These are phyloP conservation scores for Boulengerochromis microlepis DNA, from an alignment of 2,113 vertebrate species.

Conservation along the genomic window DNA sequence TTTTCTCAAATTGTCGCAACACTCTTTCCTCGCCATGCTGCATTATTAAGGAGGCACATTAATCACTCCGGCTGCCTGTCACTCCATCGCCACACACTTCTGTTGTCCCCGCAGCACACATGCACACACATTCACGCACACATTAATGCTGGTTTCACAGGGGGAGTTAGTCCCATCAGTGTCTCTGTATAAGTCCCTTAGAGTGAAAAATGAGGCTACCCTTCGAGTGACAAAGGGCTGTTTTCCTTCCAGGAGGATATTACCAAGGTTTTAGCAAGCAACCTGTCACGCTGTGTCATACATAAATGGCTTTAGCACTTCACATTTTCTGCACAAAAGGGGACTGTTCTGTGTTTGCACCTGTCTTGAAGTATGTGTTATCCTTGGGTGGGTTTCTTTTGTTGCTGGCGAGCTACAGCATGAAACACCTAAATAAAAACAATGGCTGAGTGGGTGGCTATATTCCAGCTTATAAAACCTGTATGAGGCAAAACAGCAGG, in stretches of 20 bases:
- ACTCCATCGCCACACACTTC: constrained; percentile 17
- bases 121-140: not conserved
- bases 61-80: constrained; percentile 45
- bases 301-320: constrained; percentile 36
- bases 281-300: constrained; percentile 22
- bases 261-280: constrained; percentile 18
- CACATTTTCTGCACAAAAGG: not conserved
- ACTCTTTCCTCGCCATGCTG: not conserved
- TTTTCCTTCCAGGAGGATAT: constrained; percentile 38
- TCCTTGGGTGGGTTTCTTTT: not conserved
- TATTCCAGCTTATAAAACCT: constrained; percentile 20
- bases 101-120: constrained; percentile 3
- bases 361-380: constrained; percentile 3
- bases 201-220: constrained; percentile 39
- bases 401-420: not conserved
- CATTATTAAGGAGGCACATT: constrained; percentile 42
- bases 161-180: constrained; percentile 6
- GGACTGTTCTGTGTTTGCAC: not conserved
- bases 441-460: not conserved
- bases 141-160: constrained; percentile 13
- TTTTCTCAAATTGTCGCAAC: not conserved
- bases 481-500: not conserved
- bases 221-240: constrained; percentile 31
- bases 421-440: constrained; percentile 14
- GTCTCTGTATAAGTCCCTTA: constrained; percentile 8